Base-by-base conservation (phyloP, 2,888 invertebrate species). In the Sericinus montela region DNA sequence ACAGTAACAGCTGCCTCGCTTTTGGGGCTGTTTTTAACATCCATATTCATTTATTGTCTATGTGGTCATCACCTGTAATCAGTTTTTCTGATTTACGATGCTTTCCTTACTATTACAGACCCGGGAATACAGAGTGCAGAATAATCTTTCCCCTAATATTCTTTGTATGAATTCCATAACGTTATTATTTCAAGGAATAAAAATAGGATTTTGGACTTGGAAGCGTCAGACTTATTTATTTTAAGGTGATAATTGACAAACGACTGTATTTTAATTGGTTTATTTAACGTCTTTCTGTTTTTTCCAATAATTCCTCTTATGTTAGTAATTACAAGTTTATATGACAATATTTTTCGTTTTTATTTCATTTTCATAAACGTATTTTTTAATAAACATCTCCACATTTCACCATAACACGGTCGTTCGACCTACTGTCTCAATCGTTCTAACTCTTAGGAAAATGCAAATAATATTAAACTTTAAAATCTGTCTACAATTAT, bases 321-420 rank as follows among this genome's bases (percentile, higher is more conserved):
- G 76, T 84, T 85, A 85, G 76, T 85, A 88, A 87, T 87, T 88
- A 87, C 86, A 88, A 82, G 81, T 85, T 88, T 87, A 87, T 84
- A 79, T 83, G 85, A 85, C 86, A 86, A 82, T 87, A 85, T 84
- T 84, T 85, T 83, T 88, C 81, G 78, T 83, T 86, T 85, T 85
- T 83, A 85, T 84, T 83, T 74, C 81, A 82, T 86, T 87, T 87
- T 87, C 84, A 83, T 84, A 84, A 84, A 87, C 80, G 83, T 80
- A 85, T 84, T 87, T 84, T 80, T 87, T 85, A 80, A 86, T 87
- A 87, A 87, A 87, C 83, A 81, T 87, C 80, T 86, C 75, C 85
- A 83, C 85, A 85, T 76, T 83, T 84, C 82, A 78, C 75, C 82
- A 83, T 86, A 86, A 87, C 87, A 86, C 82, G 85, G 86, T 85